These are phyloP conservation scores for Trichogramma pretiosum DNA, from an alignment of 1,140 invertebrate species.

Conservation along the genomic window DNA sequence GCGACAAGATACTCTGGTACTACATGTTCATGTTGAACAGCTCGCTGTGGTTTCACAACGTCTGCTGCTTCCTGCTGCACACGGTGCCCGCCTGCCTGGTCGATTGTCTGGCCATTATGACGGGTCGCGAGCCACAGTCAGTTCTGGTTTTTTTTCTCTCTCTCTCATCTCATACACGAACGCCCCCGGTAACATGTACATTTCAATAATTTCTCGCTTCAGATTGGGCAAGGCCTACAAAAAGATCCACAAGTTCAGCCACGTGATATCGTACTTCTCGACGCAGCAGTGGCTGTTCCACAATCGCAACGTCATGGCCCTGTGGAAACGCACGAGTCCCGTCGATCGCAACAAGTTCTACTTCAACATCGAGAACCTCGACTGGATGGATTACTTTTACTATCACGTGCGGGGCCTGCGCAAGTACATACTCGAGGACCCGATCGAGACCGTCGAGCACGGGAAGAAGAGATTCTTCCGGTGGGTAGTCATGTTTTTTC, in stretches of 20 bases:
- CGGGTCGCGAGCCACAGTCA: constrained; percentile 41
- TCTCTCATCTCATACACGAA: not conserved
- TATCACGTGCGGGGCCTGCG: constrained; percentile 41
- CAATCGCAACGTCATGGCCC: constrained; percentile 45
- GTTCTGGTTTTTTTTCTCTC: not conserved
- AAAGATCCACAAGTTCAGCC: constrained; percentile 49
- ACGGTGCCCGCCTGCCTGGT: constrained; percentile 37
- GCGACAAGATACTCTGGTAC: constrained; percentile 45
- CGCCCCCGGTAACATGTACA: not conserved
- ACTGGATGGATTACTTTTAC: constrained; percentile 43
- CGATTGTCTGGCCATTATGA: constrained; percentile 29
- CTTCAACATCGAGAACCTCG: constrained; percentile 37
- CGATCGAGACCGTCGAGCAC: constrained; percentile 31
- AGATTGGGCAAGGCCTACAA: constrained; percentile 49
- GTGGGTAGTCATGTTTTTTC: too few species aligned
- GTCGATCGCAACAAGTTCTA: constrained; percentile 44
- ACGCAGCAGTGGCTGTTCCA: constrained; percentile 52
- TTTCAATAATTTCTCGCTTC: constrained; percentile 15
- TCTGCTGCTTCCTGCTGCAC: constrained; percentile 41
- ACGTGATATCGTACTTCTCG: constrained; percentile 52
- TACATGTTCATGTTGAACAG: constrained; percentile 45
- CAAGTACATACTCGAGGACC: constrained; percentile 45
- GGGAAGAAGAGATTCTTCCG: too few species aligned
- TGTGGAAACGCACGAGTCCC: constrained; percentile 42
- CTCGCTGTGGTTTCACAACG: constrained; percentile 40